A percentile compares a stretch with the other conserved stretches of the same genome.
Evolutionary conservation across 2,888 invertebrate species (phyloP).

Genomic region (Vannuccia rotundouncinata): DNA sequence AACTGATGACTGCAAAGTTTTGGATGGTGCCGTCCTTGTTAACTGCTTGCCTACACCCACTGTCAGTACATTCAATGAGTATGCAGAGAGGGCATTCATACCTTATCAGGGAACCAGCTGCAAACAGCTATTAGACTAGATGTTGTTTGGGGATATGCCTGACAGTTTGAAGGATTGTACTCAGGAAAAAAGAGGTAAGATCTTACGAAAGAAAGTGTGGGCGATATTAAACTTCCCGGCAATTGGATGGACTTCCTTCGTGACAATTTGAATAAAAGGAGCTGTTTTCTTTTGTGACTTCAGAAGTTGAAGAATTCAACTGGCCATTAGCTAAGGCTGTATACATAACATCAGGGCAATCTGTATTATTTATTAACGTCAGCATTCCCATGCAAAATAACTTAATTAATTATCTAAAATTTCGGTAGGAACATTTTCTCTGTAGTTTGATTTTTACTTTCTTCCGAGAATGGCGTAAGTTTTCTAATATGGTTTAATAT

Average conservation of each 20-base stretch:
- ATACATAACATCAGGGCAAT: neutral
- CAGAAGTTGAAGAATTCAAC: neutral
- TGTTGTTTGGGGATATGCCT: neutral
- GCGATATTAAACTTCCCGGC: neutral
- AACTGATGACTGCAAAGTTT: neutral
- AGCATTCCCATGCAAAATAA: neutral
- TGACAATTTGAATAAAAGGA: neutral
- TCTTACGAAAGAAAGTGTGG: neutral
- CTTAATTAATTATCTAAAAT: too few relatives aligned
- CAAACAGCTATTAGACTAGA: neutral
- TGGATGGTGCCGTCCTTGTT: neutral
- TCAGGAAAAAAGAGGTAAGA: neutral
- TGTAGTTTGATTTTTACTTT: too few relatives aligned
- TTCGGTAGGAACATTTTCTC: too few relatives aligned
- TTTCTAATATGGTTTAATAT: too few relatives aligned
- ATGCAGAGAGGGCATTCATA: constrained; percentile 17
- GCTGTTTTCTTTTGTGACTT: neutral
- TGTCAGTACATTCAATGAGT: constrained; percentile 3
- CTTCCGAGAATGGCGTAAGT: neutral
- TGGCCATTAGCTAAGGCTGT: neutral
- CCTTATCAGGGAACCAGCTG: constrained; percentile 17
- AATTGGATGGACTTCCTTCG: neutral
- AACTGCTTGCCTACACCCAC: neutral
- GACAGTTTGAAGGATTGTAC: neutral
- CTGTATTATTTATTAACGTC: neutral